phyloP scores from a whole-genome alignment of 2,113 vertebrate species.

The Cavia aperea region DNA sequence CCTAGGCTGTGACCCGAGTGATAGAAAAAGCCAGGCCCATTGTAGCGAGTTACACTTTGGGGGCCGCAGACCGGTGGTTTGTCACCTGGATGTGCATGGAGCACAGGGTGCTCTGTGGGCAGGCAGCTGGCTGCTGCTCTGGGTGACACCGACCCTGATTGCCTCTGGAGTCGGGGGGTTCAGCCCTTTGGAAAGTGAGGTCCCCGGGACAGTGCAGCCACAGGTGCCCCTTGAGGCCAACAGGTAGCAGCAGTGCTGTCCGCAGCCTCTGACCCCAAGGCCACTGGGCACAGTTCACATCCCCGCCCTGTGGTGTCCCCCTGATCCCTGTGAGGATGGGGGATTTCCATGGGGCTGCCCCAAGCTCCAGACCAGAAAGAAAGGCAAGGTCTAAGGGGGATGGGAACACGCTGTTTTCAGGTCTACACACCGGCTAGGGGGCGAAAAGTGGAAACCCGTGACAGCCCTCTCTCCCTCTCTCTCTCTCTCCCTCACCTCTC shows the following conservation, averaged over 20 bases:
- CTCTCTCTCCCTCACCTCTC: too few species aligned
- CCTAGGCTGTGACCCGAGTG: rapidly evolving
- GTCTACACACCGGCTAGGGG: neutral
- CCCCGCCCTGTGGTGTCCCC: neutral
- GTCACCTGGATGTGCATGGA: neutral
- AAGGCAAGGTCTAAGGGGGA: neutral
- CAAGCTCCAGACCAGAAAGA: neutral
- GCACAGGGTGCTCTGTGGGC: neutral
- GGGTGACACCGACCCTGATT: neutral
- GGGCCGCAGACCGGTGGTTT: neutral
- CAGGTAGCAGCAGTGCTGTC: neutral
- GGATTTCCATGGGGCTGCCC: neutral
- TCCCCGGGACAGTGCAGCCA: neutral
- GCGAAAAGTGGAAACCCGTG: neutral
- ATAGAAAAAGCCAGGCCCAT: neutral
- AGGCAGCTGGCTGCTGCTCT: neutral
- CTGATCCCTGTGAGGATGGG: neutral
- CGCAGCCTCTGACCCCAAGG: neutral
- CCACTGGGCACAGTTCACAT: neutral
- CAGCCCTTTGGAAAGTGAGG: neutral
- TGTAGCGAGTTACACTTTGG: too few species aligned
- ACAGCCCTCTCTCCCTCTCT: too few species aligned
- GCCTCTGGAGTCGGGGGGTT: neutral
- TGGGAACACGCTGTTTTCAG: neutral
- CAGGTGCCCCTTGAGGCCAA: neutral